Percentiles rank a stretch among this genome's conserved stretches.
phyloP scores from a whole-genome alignment of 2,113 vertebrate species.

The Rhizomys pruinosus region DNA sequence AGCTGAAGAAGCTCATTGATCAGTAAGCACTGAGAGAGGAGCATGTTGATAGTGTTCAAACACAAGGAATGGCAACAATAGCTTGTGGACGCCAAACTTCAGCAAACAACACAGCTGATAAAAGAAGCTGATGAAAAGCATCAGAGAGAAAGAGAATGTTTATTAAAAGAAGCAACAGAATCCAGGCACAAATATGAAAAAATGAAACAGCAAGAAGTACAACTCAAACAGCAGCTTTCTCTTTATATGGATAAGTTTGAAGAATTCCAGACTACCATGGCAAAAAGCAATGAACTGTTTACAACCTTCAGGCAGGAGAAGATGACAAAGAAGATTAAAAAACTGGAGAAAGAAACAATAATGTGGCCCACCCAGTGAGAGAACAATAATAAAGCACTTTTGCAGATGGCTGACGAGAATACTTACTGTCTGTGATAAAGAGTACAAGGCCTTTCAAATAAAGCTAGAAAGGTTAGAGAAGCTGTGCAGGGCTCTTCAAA shows the following conservation, averaged over 20 bases:
- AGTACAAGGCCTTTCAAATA: conserved; percentile 95
- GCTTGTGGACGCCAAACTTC: conserved; percentile 97
- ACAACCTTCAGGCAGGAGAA: conserved; percentile 99
- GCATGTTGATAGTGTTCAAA: conserved; percentile 99
- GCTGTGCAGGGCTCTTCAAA: conserved; percentile 97
- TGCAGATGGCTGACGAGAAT: conserved; percentile 99
- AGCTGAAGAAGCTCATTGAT: conserved; percentile 97
- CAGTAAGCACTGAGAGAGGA: conserved; percentile 97
- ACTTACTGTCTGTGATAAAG: conserved; percentile 93
- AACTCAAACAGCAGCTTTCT: conserved; percentile 98
- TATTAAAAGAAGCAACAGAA: conserved; percentile 96
- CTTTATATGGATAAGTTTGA: conserved; percentile 99
- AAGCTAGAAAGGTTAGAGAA: conserved; percentile 98
- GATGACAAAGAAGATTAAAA: conserved; percentile 99
- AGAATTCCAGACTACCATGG: conserved; percentile 99
- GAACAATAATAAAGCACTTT: conserved; percentile 97
- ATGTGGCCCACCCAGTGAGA: conserved; percentile 99
- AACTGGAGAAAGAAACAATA: conserved; percentile 98
- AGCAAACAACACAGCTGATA: conserved; percentile 97
- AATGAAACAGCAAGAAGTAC: conserved; percentile 97
- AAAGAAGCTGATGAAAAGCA: conserved; percentile 97
- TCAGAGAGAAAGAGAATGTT: conserved; percentile 95
- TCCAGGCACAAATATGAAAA: conserved; percentile 97
- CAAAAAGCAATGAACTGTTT: conserved; percentile 99
- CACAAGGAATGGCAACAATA: conserved; percentile 99